These are phyloP conservation scores for Kryptolebias marmoratus DNA, from an alignment of 2,113 vertebrate genomes.

Conservation along the genomic window DNA sequence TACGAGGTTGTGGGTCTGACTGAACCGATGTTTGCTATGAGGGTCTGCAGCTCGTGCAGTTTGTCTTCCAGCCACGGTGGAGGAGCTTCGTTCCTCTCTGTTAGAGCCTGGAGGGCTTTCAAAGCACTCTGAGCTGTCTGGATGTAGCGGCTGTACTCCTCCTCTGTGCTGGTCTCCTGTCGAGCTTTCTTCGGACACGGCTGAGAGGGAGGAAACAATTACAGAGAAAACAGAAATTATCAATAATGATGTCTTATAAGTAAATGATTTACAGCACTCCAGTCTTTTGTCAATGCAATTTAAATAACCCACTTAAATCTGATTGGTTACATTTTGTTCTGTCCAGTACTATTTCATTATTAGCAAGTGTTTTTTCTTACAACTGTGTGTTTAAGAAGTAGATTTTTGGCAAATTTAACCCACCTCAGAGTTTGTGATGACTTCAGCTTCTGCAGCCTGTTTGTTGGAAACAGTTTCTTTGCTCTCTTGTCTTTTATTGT, in stretches of 20 bases:
- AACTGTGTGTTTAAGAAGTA: too few species aligned
- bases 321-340: too few species aligned
- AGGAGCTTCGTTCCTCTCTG: conserved; percentile 45
- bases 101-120: conserved; percentile 79
- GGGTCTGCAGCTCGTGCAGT: conserved; percentile 80
- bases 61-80: conserved; percentile 84
- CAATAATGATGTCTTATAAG: background rate
- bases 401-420: background rate
- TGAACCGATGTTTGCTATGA: conserved; percentile 69
- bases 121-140: conserved; percentile 81
- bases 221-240: background rate
- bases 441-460: conserved; percentile 27
- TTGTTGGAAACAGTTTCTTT: conserved; percentile 6
- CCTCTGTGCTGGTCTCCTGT: conserved; percentile 74
- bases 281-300: too few species aligned
- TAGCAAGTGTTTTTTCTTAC: too few species aligned
- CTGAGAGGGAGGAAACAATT: conserved; percentile 67
- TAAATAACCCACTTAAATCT: too few species aligned
- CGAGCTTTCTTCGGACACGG: conserved; percentile 85
- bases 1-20: conserved; percentile 14
- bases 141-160: conserved; percentile 82
- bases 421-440: conserved; percentile 76
- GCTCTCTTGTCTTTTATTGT: conserved; percentile 55
- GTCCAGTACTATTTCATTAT: too few species aligned
- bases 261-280: background rate